Evolutionary conservation across 1,140 invertebrate genomes (phyloP).

Genomic region (Oreohelix idahoensis): DNA sequence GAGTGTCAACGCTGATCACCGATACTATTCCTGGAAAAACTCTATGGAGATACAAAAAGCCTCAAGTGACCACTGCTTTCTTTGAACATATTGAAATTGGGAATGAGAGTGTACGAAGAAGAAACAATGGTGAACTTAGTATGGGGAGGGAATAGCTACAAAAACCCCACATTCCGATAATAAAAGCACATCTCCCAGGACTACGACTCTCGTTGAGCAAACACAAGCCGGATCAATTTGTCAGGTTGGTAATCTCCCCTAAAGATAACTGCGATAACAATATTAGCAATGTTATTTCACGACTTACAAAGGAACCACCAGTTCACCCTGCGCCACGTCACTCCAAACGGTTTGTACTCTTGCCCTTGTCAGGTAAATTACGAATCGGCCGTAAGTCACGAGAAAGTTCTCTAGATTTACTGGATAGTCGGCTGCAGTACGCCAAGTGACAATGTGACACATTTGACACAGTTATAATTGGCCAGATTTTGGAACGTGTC

Average conservation of each 20-base stretch:
- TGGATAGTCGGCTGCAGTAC: background rate
- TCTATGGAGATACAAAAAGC: too few relatives aligned
- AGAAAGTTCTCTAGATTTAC: background rate
- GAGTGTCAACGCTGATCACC: too few relatives aligned
- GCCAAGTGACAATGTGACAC: background rate
- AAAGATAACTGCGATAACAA: background rate
- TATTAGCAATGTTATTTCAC: background rate
- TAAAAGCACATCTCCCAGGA: background rate
- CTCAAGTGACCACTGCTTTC: too few relatives aligned
- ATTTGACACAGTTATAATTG: background rate
- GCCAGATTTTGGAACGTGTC: background rate
- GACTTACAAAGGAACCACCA: background rate
- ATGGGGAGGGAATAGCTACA: too few relatives aligned
- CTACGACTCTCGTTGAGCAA: background rate
- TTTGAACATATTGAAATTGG: too few relatives aligned
- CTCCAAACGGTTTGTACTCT: background rate
- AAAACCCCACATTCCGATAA: background rate
- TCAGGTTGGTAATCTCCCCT: background rate
- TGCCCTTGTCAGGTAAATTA: background rate
- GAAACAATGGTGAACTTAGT: too few relatives aligned
- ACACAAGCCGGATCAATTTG: background rate
- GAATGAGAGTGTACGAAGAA: too few relatives aligned
- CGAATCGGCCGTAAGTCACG: background rate
- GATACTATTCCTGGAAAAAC: too few relatives aligned
- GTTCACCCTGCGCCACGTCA: background rate